phyloP scores from a whole-genome alignment of 1,140 invertebrate genomes.

The Pemphigus obesinymphae region DNA sequence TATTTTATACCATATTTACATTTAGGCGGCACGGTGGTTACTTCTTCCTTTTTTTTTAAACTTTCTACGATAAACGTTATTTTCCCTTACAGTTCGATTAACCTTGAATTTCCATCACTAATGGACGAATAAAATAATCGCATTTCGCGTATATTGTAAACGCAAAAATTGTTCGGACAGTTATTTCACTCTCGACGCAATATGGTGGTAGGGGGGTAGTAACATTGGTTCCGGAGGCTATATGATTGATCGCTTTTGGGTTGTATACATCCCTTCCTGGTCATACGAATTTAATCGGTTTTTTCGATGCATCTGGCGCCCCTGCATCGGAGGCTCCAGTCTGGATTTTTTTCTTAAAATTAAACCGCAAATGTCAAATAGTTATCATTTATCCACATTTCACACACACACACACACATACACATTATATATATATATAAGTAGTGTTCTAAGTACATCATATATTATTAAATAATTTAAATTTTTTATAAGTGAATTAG shows the following conservation, averaged over 20 bases:
- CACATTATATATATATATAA: too few species aligned
- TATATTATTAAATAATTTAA: too few species aligned
- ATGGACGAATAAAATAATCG: background rate
- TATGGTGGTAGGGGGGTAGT: background rate
- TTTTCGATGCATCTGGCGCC: constrained; percentile 32
- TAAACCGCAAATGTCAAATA: constrained; percentile 10
- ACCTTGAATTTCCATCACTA: background rate
- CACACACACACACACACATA: background rate
- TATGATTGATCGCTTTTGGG: constrained; percentile 39
- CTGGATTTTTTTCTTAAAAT: constrained; percentile 10
- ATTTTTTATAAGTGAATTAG: too few species aligned
- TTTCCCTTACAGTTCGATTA: background rate
- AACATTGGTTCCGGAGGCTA: background rate
- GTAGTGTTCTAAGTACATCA: too few species aligned
- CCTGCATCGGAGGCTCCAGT: background rate
- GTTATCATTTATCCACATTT: background rate
- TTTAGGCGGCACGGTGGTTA: background rate
- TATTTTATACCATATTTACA: constrained; percentile 4
- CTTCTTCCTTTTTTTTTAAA: background rate
- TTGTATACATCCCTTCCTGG: background rate
- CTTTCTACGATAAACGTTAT: background rate
- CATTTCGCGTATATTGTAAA: too few species aligned
- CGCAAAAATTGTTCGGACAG: background rate
- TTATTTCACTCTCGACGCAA: background rate
- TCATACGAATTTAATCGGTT: constrained; percentile 40